Percentiles rank a stretch among this genome's conserved stretches.
Conservation (phyloP, 2,113 vertebrate genomes). For the Paraplagusia blochii region DNA sequence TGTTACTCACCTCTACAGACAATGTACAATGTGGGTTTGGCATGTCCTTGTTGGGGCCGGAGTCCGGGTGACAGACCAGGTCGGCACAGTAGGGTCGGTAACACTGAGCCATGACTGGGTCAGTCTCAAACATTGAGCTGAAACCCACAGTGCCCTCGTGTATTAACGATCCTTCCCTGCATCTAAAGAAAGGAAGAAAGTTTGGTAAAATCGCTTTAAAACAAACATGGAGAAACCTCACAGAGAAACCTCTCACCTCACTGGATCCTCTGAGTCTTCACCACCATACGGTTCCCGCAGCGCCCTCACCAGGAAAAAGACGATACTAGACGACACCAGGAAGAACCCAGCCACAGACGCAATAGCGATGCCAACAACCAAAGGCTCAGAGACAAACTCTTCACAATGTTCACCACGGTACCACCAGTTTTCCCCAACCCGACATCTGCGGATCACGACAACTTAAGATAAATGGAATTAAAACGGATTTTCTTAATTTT, state of each 20-base stretch:
- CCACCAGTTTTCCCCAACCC: slow-evolving; percentile 95
- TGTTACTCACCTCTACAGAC: slow-evolving; percentile 77
- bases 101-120: slow-evolving; percentile 70
- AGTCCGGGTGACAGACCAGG: slow-evolving; percentile 58
- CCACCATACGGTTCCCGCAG: slow-evolving; percentile 80
- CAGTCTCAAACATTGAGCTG: slow-evolving; percentile 81
- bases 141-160: slow-evolving; percentile 83
- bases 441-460: slow-evolving; percentile 77
- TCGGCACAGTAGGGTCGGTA: slow-evolving; percentile 75
- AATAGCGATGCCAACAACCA: slow-evolving; percentile 87
- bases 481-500: not conserved
- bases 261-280: slow-evolving; percentile 77
- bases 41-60: slow-evolving; percentile 46
- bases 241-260: slow-evolving; percentile 70
- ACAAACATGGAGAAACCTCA: not conserved
- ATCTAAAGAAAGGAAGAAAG: slow-evolving; percentile 56
- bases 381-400: slow-evolving; percentile 88
- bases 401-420: slow-evolving; percentile 91
- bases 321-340: slow-evolving; percentile 76
- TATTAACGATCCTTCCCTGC: slow-evolving; percentile 75
- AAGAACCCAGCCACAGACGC: slow-evolving; percentile 85
- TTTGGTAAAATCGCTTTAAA: not conserved
- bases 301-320: slow-evolving; percentile 83
- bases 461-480: not conserved
- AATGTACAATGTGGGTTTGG: slow-evolving; percentile 70